Evolutionary conservation across 2,888 invertebrate genomes (phyloP).

Genomic region (Melieria crassipennis): DNA sequence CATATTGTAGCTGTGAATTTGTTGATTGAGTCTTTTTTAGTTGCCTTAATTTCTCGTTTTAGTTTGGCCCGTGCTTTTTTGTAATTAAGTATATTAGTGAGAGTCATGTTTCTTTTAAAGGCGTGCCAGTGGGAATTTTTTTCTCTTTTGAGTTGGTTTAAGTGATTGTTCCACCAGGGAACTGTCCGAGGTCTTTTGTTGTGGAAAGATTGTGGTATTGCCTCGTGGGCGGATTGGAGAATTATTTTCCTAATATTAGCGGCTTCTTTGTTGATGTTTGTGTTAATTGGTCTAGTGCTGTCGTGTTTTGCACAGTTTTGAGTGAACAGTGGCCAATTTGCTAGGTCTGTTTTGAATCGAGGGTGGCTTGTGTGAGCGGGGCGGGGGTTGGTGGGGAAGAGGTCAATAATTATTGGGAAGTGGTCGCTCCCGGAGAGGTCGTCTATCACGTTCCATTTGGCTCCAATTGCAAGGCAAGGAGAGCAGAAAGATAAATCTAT

Average conservation of each 20-base stretch:
- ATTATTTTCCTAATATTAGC: conserved; percentile 25
- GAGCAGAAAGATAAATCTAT: conserved; percentile 38
- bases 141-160: conserved; percentile 18
- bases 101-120: background rate
- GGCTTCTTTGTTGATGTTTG: conserved; percentile 29
- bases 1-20: conserved; percentile 7
- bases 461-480: conserved; percentile 1
- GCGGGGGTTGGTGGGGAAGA: background rate
- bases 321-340: conserved; percentile 8
- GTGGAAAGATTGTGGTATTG: conserved; percentile 20
- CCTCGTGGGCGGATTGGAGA: conserved; percentile 18
- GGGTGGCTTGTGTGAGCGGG: background rate
- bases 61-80: conserved; percentile 24
- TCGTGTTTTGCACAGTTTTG: background rate
- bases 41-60: conserved; percentile 25
- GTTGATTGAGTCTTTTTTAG: conserved; percentile 11
- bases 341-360: conserved; percentile 14
- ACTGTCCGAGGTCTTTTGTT: background rate
- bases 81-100: conserved; percentile 21
- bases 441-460: conserved; percentile 6
- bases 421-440: conserved; percentile 30
- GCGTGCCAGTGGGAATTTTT: conserved; percentile 23
- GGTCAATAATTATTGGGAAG: conserved; percentile 24
- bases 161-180: conserved; percentile 25
- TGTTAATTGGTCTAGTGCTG: background rate